Evolutionary conservation across 2,888 invertebrate genomes (phyloP).

Genomic region (Watsonalla cultraria): DNA sequence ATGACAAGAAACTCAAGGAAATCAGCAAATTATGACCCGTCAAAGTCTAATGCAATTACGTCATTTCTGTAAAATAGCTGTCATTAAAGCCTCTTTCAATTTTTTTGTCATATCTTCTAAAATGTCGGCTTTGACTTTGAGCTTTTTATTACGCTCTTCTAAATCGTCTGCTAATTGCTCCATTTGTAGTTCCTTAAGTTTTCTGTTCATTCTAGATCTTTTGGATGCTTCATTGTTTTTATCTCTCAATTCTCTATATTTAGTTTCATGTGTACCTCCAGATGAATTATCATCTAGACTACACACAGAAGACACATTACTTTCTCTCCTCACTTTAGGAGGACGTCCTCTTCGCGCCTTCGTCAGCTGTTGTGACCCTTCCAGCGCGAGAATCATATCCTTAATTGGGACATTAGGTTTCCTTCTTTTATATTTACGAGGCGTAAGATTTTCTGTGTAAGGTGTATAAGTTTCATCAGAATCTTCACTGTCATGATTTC

Average conservation of each 20-base stretch:
- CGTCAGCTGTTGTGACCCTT: constrained; percentile 56
- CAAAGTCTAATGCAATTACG: constrained; percentile 12
- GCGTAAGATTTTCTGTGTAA: constrained; percentile 38
- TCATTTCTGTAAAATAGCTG: constrained; percentile 80
- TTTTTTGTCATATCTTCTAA: constrained; percentile 83
- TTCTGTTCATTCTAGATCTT: constrained; percentile 85
- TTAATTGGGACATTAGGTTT: constrained; percentile 62
- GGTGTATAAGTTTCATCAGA: constrained; percentile 69
- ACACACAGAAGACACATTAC: constrained; percentile 62
- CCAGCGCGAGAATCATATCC: constrained; percentile 63
- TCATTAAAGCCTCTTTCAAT: constrained; percentile 82
- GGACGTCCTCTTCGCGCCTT: constrained; percentile 75
- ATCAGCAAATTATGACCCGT: constrained; percentile 14
- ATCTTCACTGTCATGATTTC: constrained; percentile 57
- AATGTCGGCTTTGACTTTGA: constrained; percentile 82
- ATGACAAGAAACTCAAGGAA: constrained; percentile 33
- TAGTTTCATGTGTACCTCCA: constrained; percentile 63
- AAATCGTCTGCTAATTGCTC: constrained; percentile 72
- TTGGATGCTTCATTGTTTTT: constrained; percentile 90
- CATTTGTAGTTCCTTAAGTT: constrained; percentile 78
- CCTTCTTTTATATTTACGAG: constrained; percentile 53
- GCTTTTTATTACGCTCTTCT: constrained; percentile 80
- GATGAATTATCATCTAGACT: constrained; percentile 63
- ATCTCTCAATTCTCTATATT: constrained; percentile 84
- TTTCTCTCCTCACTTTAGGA: constrained; percentile 67